phyloP scores from a whole-genome alignment of 2,888 invertebrate genomes.

The Bedellia somnulentella region DNA sequence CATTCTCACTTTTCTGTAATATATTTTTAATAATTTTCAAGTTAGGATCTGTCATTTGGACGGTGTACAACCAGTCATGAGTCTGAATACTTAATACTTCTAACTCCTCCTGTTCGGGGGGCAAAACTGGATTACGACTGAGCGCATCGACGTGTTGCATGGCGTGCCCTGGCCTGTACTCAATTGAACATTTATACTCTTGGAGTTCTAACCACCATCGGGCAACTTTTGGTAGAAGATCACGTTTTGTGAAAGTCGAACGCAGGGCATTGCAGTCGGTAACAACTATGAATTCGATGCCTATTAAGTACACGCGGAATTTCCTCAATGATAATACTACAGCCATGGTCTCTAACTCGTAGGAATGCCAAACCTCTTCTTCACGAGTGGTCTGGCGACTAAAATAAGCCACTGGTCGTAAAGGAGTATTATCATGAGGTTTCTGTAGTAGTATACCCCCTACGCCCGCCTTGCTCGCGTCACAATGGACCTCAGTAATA shows the following conservation, averaged over 20 bases:
- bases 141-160: slow-evolving; percentile 3
- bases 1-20: slow-evolving; percentile 1
- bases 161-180: slow-evolving; percentile 1
- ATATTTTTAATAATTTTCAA: slow-evolving; percentile 5
- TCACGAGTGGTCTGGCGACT: slow-evolving; percentile 16
- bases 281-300: slow-evolving; percentile 16
- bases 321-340: slow-evolving; percentile 18
- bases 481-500: slow-evolving; percentile 16
- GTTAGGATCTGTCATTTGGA: slow-evolving; percentile 5
- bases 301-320: slow-evolving; percentile 20
- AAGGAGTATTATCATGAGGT: slow-evolving; percentile 9
- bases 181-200: slow-evolving; percentile 4
- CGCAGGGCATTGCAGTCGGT: slow-evolving; percentile 14
- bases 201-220: slow-evolving; percentile 6
- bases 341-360: slow-evolving; percentile 23
- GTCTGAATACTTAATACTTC: slow-evolving; percentile 2
- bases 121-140: not conserved
- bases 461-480: slow-evolving; percentile 15
- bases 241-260: slow-evolving; percentile 11
- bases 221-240: slow-evolving; percentile 11
- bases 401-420: slow-evolving; percentile 17
- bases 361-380: slow-evolving; percentile 18
- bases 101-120: not conserved
- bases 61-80: slow-evolving; percentile 7
- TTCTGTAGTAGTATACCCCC: slow-evolving; percentile 16